A percentile compares a stretch with the other conserved stretches of the same genome.
Conservation (phyloP, 2,888 invertebrate species). For the Labia minor region DNA sequence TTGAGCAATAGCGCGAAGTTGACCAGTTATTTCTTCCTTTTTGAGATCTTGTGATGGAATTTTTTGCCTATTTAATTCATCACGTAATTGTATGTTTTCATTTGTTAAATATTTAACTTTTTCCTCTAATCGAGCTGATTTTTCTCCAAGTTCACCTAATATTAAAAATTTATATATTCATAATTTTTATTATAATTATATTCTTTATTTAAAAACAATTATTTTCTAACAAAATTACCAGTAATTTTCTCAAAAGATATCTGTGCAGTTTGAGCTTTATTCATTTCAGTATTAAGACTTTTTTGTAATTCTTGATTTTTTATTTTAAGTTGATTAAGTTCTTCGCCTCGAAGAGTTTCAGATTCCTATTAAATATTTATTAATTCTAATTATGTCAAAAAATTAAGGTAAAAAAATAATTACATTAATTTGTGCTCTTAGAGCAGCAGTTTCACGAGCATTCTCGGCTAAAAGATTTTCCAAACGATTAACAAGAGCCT, state of each 20-base stretch:
- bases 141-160: not conserved
- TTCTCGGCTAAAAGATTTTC: not conserved
- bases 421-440: not conserved
- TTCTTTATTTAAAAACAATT: no score
- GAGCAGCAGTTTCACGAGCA: not conserved
- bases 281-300: not conserved
- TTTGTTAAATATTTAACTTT: not conserved
- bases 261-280: not conserved
- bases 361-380: not conserved
- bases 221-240: not conserved
- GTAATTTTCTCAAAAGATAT: not conserved
- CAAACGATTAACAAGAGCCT: not conserved
- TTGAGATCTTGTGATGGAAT: not conserved
- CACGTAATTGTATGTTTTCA: not conserved
- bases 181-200: no score
- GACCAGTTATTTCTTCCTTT: not conserved
- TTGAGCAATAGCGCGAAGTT: not conserved
- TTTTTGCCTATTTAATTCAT: not conserved
- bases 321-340: not conserved
- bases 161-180: no score
- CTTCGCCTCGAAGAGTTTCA: not conserved
- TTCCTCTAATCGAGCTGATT: not conserved
- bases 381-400: no score
- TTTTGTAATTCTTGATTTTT: slow-evolving; percentile 3
- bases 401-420: no score